These are phyloP conservation scores for Didymodactylos carnosus DNA, from an alignment of 2,888 invertebrate species.

Conservation along the genomic window DNA sequence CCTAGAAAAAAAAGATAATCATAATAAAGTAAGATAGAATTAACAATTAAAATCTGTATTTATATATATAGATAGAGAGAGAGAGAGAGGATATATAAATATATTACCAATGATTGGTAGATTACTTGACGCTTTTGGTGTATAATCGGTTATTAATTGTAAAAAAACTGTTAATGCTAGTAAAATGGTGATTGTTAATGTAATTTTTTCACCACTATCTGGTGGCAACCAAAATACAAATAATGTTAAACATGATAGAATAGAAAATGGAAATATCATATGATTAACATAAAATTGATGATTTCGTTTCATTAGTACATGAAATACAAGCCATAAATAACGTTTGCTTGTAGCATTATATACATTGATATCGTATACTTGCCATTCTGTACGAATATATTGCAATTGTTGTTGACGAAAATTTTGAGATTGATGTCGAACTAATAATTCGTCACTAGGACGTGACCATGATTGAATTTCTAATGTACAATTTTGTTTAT, in stretches of 20 bases:
- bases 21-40: too few relatives aligned
- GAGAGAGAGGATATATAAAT: background rate
- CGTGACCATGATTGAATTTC: constrained; percentile 12
- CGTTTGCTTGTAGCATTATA: background rate
- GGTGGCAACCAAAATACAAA: constrained; percentile 13
- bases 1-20: too few relatives aligned
- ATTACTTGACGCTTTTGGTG: constrained; percentile 9
- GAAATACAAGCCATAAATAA: constrained; percentile 7
- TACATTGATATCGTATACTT: constrained; percentile 1
- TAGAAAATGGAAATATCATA: constrained; percentile 10
- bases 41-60: too few relatives aligned
- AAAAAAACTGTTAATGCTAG: constrained; percentile 9
- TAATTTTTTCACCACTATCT: constrained; percentile 11
- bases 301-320: constrained; percentile 32
- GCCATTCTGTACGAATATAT: constrained; percentile 11
- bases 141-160: constrained; percentile 8
- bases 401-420: background rate
- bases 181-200: constrained; percentile 10
- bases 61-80: too few relatives aligned
- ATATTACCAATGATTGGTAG: constrained; percentile 7
- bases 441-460: constrained; percentile 2
- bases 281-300: constrained; percentile 37
- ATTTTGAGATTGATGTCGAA: constrained; percentile 3
- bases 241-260: constrained; percentile 6
- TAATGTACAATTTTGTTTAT: constrained; percentile 8